Evolutionary conservation across 64 coral and sea anemone genomes (phyloP).

Genomic region (Pocillopora damicornis): DNA sequence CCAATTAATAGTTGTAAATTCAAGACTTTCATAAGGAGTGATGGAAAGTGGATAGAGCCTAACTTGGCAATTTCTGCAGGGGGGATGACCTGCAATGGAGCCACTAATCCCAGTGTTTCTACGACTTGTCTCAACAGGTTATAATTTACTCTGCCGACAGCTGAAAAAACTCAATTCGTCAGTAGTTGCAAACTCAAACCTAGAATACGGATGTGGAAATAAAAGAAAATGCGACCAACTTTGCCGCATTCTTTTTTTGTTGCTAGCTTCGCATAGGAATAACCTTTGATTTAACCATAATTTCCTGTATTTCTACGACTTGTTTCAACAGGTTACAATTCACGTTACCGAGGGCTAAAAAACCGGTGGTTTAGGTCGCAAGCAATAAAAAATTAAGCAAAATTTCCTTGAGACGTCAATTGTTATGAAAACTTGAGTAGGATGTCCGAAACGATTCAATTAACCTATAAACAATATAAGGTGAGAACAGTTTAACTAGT

Average conservation of each 20-base stretch:
- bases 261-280: not conserved
- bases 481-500: not conserved
- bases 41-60: no score
- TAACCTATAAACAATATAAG: not conserved
- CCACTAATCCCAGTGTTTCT: not conserved
- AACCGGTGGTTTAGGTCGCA: constrained; percentile 16
- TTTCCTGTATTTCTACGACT: not conserved
- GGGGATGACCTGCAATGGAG: not conserved
- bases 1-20: no score
- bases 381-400: constrained; percentile 16
- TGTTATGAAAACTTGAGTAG: not conserved
- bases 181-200: not conserved
- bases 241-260: no score
- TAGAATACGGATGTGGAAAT: no score
- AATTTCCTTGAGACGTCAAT: not conserved
- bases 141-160: not conserved
- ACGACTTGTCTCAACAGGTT: not conserved
- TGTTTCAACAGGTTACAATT: constrained; percentile 6
- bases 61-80: not conserved
- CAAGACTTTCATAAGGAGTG: no score
- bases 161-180: not conserved
- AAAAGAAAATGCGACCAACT: no score
- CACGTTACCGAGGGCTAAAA: not conserved
- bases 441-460: not conserved
- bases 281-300: not conserved